Base-by-base conservation (phyloP, 1,140 invertebrate genomes). In the Pararge aegeria region DNA sequence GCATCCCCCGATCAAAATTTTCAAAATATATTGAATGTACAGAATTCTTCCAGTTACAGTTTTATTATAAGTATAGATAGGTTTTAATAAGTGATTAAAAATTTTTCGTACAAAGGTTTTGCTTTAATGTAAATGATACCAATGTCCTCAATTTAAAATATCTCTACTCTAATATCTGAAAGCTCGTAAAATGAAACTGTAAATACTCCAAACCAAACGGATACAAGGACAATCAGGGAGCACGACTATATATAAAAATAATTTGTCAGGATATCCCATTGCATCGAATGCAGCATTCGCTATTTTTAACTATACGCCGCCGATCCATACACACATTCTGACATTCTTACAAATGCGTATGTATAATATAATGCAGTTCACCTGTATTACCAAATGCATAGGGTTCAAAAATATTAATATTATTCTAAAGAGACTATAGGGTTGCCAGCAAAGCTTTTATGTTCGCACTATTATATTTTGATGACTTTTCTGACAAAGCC, bases 221-320 rank as follows among this genome's bases (percentile, higher is more conserved):
- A 83, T 78, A 83, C 75, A 71, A 67, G 56, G 63, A 74, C 75
- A 74, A 69, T 73, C 69, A 68, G 70, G 80, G 72, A 30, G 10
- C 7, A 34, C 3, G n/a, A 1, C 30, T 34, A 80, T 78, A 80
- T 77, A 79, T 83, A 84, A 80, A 83, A 84, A 84, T 83, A 83
- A 80, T 83, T 80, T 80, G 80, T 84, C 83, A 84, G 83, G 83
- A 87, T 84, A 80, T 87, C 77, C 80, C 75, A 80, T 75, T 75
- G 72, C 79, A 76, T 73, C 65, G 70, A 75, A 73, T 72, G 75
- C 59, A 58, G 68, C 73, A 64, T 66, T 51, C 57, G 61, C 64
- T 87, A 87, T 83, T 79, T 84, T 73, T 74, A 78, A 66, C 58
- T 19, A 13, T 42, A 53, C 55, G 63, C 56, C 55, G 62, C 44